Base-by-base conservation (phyloP, 2,888 invertebrate species). In the Ariolimax columbianus region DNA sequence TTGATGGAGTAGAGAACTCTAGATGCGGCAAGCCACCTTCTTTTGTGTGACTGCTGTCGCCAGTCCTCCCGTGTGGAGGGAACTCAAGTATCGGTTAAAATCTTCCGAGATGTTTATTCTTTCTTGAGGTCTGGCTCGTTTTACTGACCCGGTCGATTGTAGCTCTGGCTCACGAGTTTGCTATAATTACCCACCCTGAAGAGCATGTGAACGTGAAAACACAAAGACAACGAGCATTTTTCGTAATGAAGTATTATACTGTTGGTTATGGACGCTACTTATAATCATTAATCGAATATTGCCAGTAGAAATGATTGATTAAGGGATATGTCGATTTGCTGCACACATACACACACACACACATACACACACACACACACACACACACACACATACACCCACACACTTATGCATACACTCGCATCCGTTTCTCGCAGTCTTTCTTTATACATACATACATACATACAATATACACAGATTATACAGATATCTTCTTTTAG, bases 81-180 rank as follows among this genome's bases (percentile, higher is more conserved):
- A 80, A 43, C 68, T 80, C 47, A 47, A 80, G 80, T 66, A 19
- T 55, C 68, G 47, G 80, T 47, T 47, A 68, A 80, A 80, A 68
- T 68, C 47, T 43, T 43, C 11, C 30, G 68, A 47, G 68, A 68
- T 80, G 80, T 80, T 80, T 80, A 47, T 36, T 66, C 47, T 80
- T 63, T 30, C 68, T 68, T 80, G 43, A 40, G 43, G 14, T 14
- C 47, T 33, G 68, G 80, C 80, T 80, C 68, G 47, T 47, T 66
- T 80, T 80, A 68, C 68, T 0, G 19, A 38, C 4, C 33, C 4
- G 78, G 78, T 78, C 78, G 59, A 78, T 59, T 59, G 78, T 78
- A 63, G 40, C 63, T 9, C 23, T 63, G 78, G 38, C 11, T 63
- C 59, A 1, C 40, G 4, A 78, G 78, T 63, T 78, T 38, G 30